Conservation (phyloP, 2,888 invertebrate genomes). For the Habroteleia sp. region DNA sequence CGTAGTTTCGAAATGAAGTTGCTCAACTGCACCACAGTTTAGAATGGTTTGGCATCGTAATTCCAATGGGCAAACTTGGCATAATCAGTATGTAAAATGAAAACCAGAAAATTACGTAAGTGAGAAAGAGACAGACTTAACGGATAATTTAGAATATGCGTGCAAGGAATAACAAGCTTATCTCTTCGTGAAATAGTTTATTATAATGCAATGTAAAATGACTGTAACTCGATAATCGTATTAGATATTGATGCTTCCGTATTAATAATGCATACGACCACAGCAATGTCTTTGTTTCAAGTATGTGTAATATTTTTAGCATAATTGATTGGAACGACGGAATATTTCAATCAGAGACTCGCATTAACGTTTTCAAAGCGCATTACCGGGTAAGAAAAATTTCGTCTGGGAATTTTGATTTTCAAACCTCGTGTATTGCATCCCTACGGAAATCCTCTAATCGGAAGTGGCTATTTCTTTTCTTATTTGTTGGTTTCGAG, state of each 20-base stretch:
- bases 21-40: constrained; percentile 20
- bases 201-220: constrained; percentile 34
- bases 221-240: constrained; percentile 24
- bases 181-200: constrained; percentile 16
- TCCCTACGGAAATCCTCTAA: constrained; percentile 65
- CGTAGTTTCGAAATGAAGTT: constrained; percentile 50
- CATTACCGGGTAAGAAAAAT: constrained; percentile 6
- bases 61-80: constrained; percentile 66
- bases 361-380: constrained; percentile 5
- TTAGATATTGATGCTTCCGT: constrained; percentile 21
- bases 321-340: too few species aligned
- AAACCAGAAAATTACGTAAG: constrained; percentile 68
- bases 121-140: constrained; percentile 66
- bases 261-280: too few species aligned
- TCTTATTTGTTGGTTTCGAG: constrained; percentile 49
- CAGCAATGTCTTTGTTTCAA: too few species aligned
- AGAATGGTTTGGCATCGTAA: constrained; percentile 53
- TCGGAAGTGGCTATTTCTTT: constrained; percentile 65
- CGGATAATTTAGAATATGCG: constrained; percentile 66
- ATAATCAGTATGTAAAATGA: constrained; percentile 69
- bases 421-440: constrained; percentile 23
- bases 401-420: constrained; percentile 30
- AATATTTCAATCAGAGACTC: neutral
- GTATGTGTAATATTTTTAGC: too few species aligned
- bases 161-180: constrained; percentile 53